phyloP scores from a whole-genome alignment of 2,113 vertebrate species.

The Rhinoptilus africanus region DNA sequence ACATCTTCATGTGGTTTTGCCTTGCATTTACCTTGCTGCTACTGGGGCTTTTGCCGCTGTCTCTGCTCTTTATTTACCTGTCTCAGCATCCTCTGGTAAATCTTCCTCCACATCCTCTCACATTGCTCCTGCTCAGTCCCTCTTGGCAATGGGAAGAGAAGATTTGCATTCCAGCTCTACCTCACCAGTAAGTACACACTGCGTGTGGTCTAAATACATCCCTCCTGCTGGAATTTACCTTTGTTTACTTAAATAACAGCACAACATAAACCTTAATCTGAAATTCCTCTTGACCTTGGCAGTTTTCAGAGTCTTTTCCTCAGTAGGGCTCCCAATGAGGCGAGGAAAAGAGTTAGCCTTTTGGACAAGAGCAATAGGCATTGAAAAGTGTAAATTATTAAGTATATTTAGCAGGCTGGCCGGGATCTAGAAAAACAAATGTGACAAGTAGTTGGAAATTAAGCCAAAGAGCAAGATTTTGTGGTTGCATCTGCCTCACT shows the following conservation, averaged over 20 bases:
- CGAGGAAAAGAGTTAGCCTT: neutral
- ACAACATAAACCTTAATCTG: neutral
- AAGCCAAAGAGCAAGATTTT: neutral
- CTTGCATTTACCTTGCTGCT: neutral
- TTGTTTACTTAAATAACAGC: neutral
- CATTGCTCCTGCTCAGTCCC: neutral
- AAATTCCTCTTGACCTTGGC: conserved; percentile 14
- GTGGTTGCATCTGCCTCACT: neutral
- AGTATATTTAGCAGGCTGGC: neutral
- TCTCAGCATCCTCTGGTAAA: neutral
- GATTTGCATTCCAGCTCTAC: neutral
- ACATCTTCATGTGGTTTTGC: neutral
- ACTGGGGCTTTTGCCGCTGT: neutral
- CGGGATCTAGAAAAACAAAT: neutral
- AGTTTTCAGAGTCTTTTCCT: neutral
- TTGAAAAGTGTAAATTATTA: neutral
- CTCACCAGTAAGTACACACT: neutral
- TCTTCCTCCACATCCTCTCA: neutral
- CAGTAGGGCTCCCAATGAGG: neutral
- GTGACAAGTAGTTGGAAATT: neutral
- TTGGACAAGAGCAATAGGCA: neutral
- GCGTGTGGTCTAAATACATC: neutral
- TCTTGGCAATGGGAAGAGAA: neutral
- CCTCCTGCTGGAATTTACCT: neutral
- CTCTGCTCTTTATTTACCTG: neutral